Base-by-base conservation (phyloP, 2,888 invertebrate genomes). In the Harpalus rubripes region DNA sequence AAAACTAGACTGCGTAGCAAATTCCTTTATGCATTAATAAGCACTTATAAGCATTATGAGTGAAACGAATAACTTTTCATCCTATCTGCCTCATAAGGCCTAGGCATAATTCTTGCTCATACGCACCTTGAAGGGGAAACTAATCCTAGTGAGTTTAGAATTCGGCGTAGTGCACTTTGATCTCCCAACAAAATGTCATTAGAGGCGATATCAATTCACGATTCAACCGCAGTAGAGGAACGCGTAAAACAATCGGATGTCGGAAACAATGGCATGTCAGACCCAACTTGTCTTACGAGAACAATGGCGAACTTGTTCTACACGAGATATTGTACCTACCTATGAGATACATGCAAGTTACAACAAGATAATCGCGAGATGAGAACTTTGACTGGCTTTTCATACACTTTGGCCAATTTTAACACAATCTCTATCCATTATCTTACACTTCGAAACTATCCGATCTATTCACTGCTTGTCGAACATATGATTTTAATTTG, bases 211-310 rank as follows among this genome's bases (percentile, higher is more conserved):
- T 44, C 81, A 81, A 81, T 44, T 65, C 65, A 74, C 44, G 72
- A 74, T 44, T 74, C 72, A 44, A 44, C 72, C 72, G 18, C 72
- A 44, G 72, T 32, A 78, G 56, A 32, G 44, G 58, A 78, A 32
- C 72, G 72, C 72, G 72, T 78, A 78, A 78, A 78, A 78, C 78
- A 78, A 78, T 78, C 58, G 78, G 58, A 78, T 58, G 78, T 78
- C 26, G 56, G 59, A 58, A 78, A 78, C 78, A 78, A 78, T 78
- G 59, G 58, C 39, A 59, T 59, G 78, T 78, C 32, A 58, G 58
- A 32, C 58, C 56, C 78, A 78, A 39, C 78, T 78, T 56, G 76
- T 76, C 76, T 56, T 76, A 52, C 56, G 44, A 52, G 78, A 78
- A 78, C 78, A 78, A 78, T 78, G 78, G 15, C 15, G 39, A 44